Evolutionary conservation across 2,888 invertebrate species (phyloP).

Genomic region (Apocheima hispidaria): DNA sequence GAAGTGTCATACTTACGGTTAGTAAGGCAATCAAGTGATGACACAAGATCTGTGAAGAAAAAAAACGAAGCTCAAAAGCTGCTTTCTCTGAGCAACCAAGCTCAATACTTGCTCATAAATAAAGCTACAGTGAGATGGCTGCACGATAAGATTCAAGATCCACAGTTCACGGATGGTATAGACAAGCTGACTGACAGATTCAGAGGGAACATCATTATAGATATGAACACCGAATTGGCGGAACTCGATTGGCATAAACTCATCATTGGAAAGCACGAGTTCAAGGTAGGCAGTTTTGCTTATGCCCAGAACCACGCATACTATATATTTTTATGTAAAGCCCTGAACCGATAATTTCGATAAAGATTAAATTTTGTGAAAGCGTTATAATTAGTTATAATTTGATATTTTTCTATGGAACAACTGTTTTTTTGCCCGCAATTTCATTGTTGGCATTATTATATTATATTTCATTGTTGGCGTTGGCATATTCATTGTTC

Average conservation of each 20-base stretch:
- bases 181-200: constrained; percentile 91
- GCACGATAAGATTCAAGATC: constrained; percentile 84
- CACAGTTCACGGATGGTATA: constrained; percentile 78
- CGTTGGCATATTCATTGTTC: too few species aligned
- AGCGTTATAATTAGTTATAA: too few species aligned
- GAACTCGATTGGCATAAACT: constrained; percentile 91
- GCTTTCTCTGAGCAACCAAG: constrained; percentile 91
- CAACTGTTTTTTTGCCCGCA: too few species aligned
- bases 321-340: too few species aligned
- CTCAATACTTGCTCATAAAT: constrained; percentile 94
- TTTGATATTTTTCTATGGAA: too few species aligned
- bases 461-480: too few species aligned
- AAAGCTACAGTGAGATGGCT: constrained; percentile 92
- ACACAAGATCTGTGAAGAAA: constrained; percentile 67
- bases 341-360: too few species aligned
- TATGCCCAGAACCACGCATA: too few species aligned
- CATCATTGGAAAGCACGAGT: constrained; percentile 87
- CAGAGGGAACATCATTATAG: constrained; percentile 95
- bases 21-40: constrained; percentile 85
- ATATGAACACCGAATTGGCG: constrained; percentile 89
- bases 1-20: constrained; percentile 89
- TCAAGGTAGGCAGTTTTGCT: constrained; percentile 82
- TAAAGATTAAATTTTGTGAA: too few species aligned
- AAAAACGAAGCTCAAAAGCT: constrained; percentile 61
- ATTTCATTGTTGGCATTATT: too few species aligned